These are phyloP conservation scores for Sus cebifrons DNA, from an alignment of 2,797 vertebrate species.

Conservation along the genomic window DNA sequence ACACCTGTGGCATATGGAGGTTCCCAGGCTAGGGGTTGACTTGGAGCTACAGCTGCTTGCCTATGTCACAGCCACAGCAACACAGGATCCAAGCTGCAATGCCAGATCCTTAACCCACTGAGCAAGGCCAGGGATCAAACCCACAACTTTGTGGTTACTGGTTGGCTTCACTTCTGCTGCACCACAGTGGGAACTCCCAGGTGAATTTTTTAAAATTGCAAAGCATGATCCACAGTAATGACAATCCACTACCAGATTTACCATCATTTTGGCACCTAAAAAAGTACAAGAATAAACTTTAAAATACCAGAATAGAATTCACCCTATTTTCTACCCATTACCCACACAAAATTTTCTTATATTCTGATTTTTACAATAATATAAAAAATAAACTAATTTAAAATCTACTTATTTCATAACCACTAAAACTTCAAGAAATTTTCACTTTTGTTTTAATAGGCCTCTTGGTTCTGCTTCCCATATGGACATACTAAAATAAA, in stretches of 20 bases:
- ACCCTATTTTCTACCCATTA: background rate
- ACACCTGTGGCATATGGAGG: too few relatives aligned
- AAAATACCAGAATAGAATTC: background rate
- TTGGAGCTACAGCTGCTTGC: too few relatives aligned
- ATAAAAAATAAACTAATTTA: constrained; percentile 43
- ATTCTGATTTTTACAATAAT: constrained; percentile 27
- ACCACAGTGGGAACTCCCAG: too few relatives aligned
- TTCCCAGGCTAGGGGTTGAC: too few relatives aligned
- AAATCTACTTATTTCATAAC: constrained; percentile 52
- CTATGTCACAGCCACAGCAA: too few relatives aligned
- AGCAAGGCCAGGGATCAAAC: too few relatives aligned
- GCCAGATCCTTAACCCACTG: too few relatives aligned
- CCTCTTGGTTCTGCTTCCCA: background rate
- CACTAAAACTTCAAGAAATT: background rate
- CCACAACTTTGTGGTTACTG: too few relatives aligned
- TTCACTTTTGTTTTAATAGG: constrained; percentile 24
- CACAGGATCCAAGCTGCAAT: too few relatives aligned
- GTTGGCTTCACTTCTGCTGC: too few relatives aligned
- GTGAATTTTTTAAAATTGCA: background rate
- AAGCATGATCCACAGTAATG: background rate
- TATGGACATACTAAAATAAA: background rate
- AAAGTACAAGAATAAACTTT: background rate
- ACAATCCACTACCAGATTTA: background rate
- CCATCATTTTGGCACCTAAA: background rate
- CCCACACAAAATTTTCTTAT: constrained; percentile 18